Evolutionary conservation across 2,888 invertebrate genomes (phyloP).

Genomic region (Gastracanthus pulcherrimus): DNA sequence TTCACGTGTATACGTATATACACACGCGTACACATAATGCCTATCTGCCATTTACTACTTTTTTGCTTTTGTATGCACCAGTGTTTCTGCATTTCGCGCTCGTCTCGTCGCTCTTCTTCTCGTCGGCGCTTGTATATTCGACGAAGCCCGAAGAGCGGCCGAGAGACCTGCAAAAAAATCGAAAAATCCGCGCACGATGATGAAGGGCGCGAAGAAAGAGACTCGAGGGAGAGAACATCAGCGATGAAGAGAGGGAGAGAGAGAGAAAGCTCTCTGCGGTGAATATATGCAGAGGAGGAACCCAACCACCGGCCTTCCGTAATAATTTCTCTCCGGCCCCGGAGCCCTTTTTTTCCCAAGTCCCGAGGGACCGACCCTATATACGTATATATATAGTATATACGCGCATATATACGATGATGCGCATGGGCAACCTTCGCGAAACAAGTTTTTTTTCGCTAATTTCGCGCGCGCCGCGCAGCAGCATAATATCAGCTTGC

Average conservation of each 20-base stretch:
- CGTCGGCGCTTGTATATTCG: not conserved
- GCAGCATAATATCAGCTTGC: not conserved
- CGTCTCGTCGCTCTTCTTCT: not conserved
- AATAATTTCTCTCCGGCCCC: constrained; percentile 7
- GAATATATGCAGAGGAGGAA: not conserved
- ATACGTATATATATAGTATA: too few species aligned
- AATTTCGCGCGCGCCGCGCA: constrained; percentile 6
- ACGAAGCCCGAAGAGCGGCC: not conserved
- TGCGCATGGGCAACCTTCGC: not conserved
- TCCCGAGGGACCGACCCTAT: too few species aligned
- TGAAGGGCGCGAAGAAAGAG: constrained; percentile 8
- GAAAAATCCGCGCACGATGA: not conserved
- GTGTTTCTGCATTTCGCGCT: not conserved
- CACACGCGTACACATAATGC: too few species aligned
- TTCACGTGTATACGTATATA: too few species aligned
- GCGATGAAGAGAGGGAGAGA: too few species aligned
- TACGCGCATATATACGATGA: too few species aligned
- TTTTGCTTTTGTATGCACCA: too few species aligned
- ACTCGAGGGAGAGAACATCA: not conserved
- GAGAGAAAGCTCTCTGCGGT: too few species aligned
- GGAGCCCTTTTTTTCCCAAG: not conserved
- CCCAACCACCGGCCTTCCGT: not conserved
- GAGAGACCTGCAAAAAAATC: too few species aligned
- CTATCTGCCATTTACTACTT: too few species aligned
- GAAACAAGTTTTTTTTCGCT: not conserved